A percentile compares a stretch with the other conserved stretches of the same genome.
Evolutionary conservation across 1,140 invertebrate species (phyloP).

Genomic region (Hypothenemus hampei): DNA sequence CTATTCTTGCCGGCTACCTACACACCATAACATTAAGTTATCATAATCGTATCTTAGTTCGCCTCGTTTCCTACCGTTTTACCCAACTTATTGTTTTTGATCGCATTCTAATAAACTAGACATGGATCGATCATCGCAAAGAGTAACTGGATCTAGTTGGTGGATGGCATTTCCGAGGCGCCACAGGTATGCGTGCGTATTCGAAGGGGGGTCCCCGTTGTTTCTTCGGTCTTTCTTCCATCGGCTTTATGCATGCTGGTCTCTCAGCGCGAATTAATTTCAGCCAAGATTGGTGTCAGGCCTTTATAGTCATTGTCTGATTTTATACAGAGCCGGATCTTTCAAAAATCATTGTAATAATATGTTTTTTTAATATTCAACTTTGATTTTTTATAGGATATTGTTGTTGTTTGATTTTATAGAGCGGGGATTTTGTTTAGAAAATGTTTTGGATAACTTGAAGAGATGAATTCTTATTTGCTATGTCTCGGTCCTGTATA

Average conservation of each 20-base stretch:
- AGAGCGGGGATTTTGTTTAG: neutral
- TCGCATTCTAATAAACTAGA: constrained; percentile 23
- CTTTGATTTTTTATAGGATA: neutral
- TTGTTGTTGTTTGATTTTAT: neutral
- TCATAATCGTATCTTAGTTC: constrained; percentile 8
- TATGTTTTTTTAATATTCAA: neutral
- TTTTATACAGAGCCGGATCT: neutral
- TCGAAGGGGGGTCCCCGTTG: neutral
- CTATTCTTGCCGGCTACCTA: constrained; percentile 3
- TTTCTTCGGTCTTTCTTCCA: constrained; percentile 6
- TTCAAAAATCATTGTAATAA: neutral
- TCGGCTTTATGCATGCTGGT: constrained; percentile 9
- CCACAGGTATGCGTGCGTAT: constrained; percentile 17
- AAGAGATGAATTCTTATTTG: neutral
- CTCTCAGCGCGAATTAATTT: constrained; percentile 6
- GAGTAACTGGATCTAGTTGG: neutral
- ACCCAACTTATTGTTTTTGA: constrained; percentile 21
- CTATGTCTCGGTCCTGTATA: constrained; percentile 11
- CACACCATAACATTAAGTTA: constrained; percentile 8
- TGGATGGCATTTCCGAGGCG: constrained; percentile 14
- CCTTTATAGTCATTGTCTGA: constrained; percentile 5
- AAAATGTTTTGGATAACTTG: neutral
- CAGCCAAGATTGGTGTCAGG: constrained; percentile 6
- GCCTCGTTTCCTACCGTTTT: constrained; percentile 18
- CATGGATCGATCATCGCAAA: constrained; percentile 16